phyloP scores from a whole-genome alignment of 1,140 invertebrate genomes.

The Drosophila sproati region DNA sequence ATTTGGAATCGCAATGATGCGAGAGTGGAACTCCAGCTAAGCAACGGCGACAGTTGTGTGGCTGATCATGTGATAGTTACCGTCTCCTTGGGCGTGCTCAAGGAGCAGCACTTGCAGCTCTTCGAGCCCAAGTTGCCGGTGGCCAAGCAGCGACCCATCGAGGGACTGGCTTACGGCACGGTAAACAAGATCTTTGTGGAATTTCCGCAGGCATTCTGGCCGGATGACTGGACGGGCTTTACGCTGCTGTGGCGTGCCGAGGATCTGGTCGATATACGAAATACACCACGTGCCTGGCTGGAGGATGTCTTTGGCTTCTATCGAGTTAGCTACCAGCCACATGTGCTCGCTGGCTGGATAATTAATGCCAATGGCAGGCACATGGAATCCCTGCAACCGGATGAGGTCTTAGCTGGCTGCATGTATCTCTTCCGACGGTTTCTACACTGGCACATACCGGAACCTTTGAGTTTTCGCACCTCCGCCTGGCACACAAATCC shows the following conservation, averaged over 20 bases:
- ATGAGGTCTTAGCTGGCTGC: slow-evolving; percentile 85
- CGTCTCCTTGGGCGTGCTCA: slow-evolving; percentile 89
- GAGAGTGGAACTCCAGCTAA: slow-evolving; percentile 85
- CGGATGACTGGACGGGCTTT: slow-evolving; percentile 85
- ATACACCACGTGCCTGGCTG: slow-evolving; percentile 86
- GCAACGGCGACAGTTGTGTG: slow-evolving; percentile 86
- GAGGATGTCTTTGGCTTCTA: slow-evolving; percentile 89
- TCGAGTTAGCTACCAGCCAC: slow-evolving; percentile 88
- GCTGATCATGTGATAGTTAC: slow-evolving; percentile 90
- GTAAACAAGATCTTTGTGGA: slow-evolving; percentile 92
- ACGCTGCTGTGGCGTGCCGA: slow-evolving; percentile 86
- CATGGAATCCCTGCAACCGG: slow-evolving; percentile 86
- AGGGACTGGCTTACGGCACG: slow-evolving; percentile 89
- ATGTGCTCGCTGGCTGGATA: slow-evolving; percentile 89
- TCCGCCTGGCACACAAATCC: slow-evolving; percentile 88
- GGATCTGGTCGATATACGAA: slow-evolving; percentile 86
- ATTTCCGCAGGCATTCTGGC: slow-evolving; percentile 89
- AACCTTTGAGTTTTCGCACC: slow-evolving; percentile 73
- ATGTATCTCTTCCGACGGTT: slow-evolving; percentile 85
- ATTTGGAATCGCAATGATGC: slow-evolving; percentile 84
- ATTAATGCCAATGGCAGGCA: slow-evolving; percentile 86
- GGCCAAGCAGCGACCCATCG: slow-evolving; percentile 87
- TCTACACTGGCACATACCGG: slow-evolving; percentile 70
- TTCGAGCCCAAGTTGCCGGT: slow-evolving; percentile 88
- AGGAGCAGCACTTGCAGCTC: slow-evolving; percentile 86